Base-by-base conservation (phyloP, 1,140 invertebrate genomes). In the Teleopsis dalmanni region DNA sequence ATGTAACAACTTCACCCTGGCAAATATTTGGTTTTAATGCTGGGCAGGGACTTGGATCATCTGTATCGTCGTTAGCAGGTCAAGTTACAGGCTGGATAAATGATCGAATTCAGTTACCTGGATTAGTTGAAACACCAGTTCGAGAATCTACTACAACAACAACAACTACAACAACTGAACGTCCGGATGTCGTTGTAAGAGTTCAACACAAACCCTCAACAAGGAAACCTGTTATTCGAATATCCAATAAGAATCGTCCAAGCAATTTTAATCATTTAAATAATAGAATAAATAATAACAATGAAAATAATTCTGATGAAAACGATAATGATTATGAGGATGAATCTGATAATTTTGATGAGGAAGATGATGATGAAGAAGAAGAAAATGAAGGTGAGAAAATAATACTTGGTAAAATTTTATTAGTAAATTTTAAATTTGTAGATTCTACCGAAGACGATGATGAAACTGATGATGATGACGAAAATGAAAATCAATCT, bases 41-140 rank as follows among this genome's bases (percentile, higher is more conserved):
- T 9, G 64, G 58, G 25, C 64, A 67, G 45, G 55, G 58, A 10
- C 29, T 66, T 25, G 59, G 63, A 19, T 62, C 62, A 9, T 59
- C 60, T 1, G 57, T 67, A 36, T 67, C 64, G 0, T 59, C 57
- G 16, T 36, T 67, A 43, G 64, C 64, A 0, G 64, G 64, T 5
- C 62, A 61, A 3, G 64, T 67, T 2, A 62, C 61, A n/a, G 61
- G 61, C 6, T 67, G 64, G 64, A 59, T 67, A 50, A 67, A 53
- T 14, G 62, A 67, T 56, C 64, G 64, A n/a, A 34, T 67, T 29
- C 52, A 56, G n/a, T 16, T 52, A 4, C 51, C 51, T 18, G 52
- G 52, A 11, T 44, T 67, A n/a, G 55, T 67, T 2, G 64, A 67
- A 14, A 57, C 61, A 0, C 64, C 64, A 0, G 59, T 67, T 3